Percentiles rank a stretch among this genome's conserved stretches.
Conservation (phyloP, 2,797 vertebrate species). For the Philypnodon macrostomus region DNA sequence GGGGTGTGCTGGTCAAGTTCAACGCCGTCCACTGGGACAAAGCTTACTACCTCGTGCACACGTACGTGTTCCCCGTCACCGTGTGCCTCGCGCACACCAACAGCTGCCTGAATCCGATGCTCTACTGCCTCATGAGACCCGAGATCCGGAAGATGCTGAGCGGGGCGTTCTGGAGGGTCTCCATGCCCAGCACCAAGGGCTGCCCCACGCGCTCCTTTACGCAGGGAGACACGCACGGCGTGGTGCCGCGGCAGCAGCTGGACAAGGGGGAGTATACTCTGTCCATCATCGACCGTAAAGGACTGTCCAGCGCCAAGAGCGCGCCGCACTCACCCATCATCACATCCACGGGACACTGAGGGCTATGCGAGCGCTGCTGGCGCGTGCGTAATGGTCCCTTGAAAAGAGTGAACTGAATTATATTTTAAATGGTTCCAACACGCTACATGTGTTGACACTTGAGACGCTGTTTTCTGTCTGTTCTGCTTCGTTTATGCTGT, state of each 20-base stretch:
- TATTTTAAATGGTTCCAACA: too few relatives aligned
- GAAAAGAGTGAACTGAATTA: too few relatives aligned
- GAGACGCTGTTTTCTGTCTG: too few relatives aligned
- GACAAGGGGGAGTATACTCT: slow-evolving; percentile 55
- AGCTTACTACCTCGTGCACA: slow-evolving; percentile 77
- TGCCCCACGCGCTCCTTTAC: slow-evolving; percentile 61
- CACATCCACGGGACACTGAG: background rate
- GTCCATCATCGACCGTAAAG: slow-evolving; percentile 58
- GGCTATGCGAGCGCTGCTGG: too few relatives aligned
- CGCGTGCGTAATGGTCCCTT: background rate
- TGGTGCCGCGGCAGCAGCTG: slow-evolving; percentile 55
- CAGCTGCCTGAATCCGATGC: slow-evolving; percentile 81
- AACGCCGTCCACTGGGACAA: slow-evolving; percentile 78
- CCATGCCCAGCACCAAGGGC: slow-evolving; percentile 45
- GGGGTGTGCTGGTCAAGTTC: slow-evolving; percentile 82
- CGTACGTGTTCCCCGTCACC: slow-evolving; percentile 79
- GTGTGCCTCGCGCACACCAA: slow-evolving; percentile 81
- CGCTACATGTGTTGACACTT: too few relatives aligned
- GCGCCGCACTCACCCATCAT: slow-evolving; percentile 11
- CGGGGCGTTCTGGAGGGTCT: slow-evolving; percentile 68
- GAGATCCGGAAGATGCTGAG: slow-evolving; percentile 80
- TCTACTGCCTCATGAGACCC: slow-evolving; percentile 80
- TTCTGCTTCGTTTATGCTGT: too few relatives aligned
- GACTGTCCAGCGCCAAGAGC: slow-evolving; percentile 25
- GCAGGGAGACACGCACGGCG: slow-evolving; percentile 48